These are phyloP conservation scores for Lasioglossum pauxillum DNA, from an alignment of 2,888 invertebrate species.

Conservation along the genomic window DNA sequence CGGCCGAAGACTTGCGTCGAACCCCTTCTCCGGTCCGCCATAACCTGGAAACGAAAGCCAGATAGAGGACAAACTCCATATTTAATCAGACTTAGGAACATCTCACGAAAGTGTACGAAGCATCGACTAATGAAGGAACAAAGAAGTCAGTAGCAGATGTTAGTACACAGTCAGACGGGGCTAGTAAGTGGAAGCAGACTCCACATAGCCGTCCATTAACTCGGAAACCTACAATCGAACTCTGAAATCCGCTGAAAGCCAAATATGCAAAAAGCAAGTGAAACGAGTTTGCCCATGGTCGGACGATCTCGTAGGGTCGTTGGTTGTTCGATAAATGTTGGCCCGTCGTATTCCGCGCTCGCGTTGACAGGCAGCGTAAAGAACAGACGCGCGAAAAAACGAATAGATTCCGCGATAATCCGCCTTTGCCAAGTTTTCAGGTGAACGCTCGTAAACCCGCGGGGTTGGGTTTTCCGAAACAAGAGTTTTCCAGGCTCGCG, in stretches of 20 bases:
- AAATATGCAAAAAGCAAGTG: not conserved
- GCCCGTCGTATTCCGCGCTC: not conserved
- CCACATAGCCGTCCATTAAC: not conserved
- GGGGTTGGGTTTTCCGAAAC: not conserved
- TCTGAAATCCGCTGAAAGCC: not conserved
- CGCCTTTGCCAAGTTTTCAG: not conserved
- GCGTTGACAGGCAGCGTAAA: not conserved
- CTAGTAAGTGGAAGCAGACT: not conserved
- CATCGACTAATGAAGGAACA: not conserved
- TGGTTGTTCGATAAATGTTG: not conserved
- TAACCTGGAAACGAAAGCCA: not conserved
- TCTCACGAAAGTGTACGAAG: not conserved
- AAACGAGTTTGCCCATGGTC: not conserved
- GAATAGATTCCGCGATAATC: not conserved
- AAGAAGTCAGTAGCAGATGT: not conserved
- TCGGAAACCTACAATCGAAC: not conserved
- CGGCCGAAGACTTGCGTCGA: too few relatives aligned
- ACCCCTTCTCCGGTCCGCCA: too few relatives aligned
- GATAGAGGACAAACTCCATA: not conserved
- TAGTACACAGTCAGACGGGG: not conserved
- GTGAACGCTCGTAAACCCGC: not conserved
- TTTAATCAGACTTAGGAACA: not conserved
- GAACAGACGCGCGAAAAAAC: not conserved
- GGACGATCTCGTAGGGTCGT: not conserved
- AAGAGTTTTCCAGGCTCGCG: not conserved